Evolutionary conservation across 2,888 invertebrate species (phyloP).

Genomic region (Leucophenga montana): DNA sequence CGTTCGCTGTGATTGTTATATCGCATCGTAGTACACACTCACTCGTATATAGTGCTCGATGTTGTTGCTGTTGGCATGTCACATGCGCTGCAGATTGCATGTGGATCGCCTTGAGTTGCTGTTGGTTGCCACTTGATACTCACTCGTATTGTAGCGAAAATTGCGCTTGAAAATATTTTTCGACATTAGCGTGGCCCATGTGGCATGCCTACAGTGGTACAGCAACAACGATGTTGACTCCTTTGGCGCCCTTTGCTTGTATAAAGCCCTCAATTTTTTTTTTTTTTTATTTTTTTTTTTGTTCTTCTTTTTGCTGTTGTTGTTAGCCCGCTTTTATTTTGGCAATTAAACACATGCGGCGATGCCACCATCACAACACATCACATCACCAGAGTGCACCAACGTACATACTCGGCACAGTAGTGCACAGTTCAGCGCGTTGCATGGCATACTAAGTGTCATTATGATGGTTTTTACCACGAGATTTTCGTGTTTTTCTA

Average conservation of each 20-base stretch:
- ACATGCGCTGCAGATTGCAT: slow-evolving; percentile 52
- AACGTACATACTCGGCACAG: too few relatives aligned
- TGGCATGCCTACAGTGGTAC: neutral
- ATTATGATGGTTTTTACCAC: slow-evolving; percentile 60
- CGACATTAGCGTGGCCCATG: slow-evolving; percentile 2
- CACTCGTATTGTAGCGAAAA: slow-evolving; percentile 44
- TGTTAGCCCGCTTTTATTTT: slow-evolving; percentile 62
- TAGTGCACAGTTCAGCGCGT: slow-evolving; percentile 38
- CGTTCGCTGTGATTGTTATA: slow-evolving; percentile 4
- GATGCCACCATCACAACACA: slow-evolving; percentile 44
- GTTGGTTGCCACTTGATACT: slow-evolving; percentile 46
- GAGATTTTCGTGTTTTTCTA: slow-evolving; percentile 38
- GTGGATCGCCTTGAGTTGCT: slow-evolving; percentile 53
- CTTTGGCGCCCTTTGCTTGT: neutral
- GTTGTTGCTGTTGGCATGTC: slow-evolving; percentile 52
- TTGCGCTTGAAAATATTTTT: slow-evolving; percentile 51
- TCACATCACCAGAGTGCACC: neutral
- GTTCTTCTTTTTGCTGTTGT: slow-evolving; percentile 44
- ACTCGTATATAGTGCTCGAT: neutral
- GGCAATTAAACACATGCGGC: slow-evolving; percentile 71
- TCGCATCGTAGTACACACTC: neutral
- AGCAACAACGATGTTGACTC: neutral
- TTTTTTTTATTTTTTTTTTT: slow-evolving; percentile 39
- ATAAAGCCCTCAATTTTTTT: neutral
- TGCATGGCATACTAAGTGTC: slow-evolving; percentile 72